Percentiles rank a stretch among this genome's conserved stretches.
Conservation (phyloP, 2,888 invertebrate genomes). For the Orthosia cruda region DNA sequence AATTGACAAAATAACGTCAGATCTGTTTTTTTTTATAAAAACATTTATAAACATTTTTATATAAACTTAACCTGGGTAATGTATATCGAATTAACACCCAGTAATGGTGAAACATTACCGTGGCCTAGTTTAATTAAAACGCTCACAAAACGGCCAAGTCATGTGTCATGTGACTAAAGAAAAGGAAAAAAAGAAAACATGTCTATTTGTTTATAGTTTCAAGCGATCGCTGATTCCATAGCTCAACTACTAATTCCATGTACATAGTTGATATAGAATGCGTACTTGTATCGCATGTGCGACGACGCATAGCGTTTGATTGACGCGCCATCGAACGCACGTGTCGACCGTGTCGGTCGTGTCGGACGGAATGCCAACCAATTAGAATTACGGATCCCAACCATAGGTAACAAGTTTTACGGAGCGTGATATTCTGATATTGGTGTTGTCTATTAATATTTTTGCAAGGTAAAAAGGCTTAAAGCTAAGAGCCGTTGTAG, state of each 20-base stretch:
- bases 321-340: slow-evolving; percentile 41
- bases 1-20: too few relatives aligned
- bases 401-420: slow-evolving; percentile 34
- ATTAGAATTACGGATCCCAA: slow-evolving; percentile 60
- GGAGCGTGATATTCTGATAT: slow-evolving; percentile 20
- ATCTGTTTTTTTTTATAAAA: too few relatives aligned
- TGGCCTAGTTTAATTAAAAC: too few relatives aligned
- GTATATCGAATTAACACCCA: too few relatives aligned
- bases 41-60: too few relatives aligned
- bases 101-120: too few relatives aligned
- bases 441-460: slow-evolving; percentile 17
- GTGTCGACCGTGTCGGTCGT: neutral
- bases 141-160: neutral
- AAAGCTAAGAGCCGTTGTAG: too few relatives aligned
- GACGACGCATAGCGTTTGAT: slow-evolving; percentile 27
- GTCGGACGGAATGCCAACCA: slow-evolving; percentile 34
- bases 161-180: too few relatives aligned
- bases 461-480: too few relatives aligned
- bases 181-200: too few relatives aligned
- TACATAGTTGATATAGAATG: slow-evolving; percentile 14
- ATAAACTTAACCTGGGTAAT: too few relatives aligned
- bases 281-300: neutral
- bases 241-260: slow-evolving; percentile 24
- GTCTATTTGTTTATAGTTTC: neutral
- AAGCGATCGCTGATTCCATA: slow-evolving; percentile 1